These are phyloP conservation scores for Procapra przewalskii DNA, from an alignment of 2,113 vertebrate genomes.

Conservation along the genomic window DNA sequence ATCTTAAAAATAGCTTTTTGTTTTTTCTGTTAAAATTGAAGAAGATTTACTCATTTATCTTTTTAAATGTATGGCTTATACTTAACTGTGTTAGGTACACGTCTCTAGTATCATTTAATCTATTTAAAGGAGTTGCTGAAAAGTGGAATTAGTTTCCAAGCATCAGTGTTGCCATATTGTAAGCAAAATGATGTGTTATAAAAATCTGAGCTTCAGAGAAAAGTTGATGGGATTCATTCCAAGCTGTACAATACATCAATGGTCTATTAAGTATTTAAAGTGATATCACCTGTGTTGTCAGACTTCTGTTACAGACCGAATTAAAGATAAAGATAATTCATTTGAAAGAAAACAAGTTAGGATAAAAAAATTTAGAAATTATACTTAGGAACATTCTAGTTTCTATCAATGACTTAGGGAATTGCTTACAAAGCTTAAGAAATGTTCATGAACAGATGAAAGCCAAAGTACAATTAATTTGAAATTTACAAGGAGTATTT, in stretches of 20 bases:
- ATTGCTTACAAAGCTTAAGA: constrained; percentile 19
- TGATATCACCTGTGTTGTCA: not conserved
- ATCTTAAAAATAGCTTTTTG: not conserved
- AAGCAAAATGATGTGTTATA: constrained; percentile 24
- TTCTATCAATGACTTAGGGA: not conserved
- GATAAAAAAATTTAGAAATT: constrained; percentile 27
- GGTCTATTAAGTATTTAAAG: constrained; percentile 31
- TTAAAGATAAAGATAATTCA: constrained; percentile 10
- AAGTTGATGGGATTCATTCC: constrained; percentile 5
- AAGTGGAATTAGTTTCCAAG: constrained; percentile 19
- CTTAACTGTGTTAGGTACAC: not conserved
- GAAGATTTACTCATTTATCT: not conserved
- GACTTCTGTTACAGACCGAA: constrained; percentile 26
- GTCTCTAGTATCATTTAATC: constrained; percentile 7
- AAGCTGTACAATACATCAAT: constrained; percentile 31
- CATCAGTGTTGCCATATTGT: not conserved
- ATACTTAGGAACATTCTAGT: not conserved
- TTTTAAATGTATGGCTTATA: constrained; percentile 19
- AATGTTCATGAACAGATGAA: not conserved
- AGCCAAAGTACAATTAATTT: constrained; percentile 22
- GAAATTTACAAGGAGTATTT: constrained; percentile 2
- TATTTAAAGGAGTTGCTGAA: constrained; percentile 33
- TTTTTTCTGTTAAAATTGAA: not conserved
- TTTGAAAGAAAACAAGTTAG: constrained; percentile 12
- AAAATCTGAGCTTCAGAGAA: constrained; percentile 20